phyloP scores from a whole-genome alignment of 2,113 vertebrate genomes.

The Rhinolophus sinicus region DNA sequence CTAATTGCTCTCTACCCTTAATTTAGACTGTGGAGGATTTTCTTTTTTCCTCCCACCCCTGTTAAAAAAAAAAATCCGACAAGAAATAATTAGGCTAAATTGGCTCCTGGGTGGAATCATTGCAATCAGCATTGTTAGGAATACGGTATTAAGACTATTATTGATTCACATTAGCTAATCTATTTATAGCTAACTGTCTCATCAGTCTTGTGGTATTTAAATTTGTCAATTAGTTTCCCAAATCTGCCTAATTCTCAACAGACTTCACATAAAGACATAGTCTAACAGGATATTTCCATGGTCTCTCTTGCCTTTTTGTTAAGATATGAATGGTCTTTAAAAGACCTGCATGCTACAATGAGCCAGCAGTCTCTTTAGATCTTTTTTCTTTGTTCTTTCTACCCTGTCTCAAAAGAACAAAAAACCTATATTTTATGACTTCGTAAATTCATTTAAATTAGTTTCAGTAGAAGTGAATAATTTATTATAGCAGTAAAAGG shows the following conservation, averaged over 20 bases:
- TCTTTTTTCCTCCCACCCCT: neutral
- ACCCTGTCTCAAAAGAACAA: constrained; percentile 34
- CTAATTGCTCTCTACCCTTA: neutral
- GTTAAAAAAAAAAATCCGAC: neutral
- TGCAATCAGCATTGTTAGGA: constrained; percentile 40
- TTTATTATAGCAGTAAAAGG: constrained; percentile 57
- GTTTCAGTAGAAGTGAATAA: constrained; percentile 56
- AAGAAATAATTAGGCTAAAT: constrained; percentile 54
- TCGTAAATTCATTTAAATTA: constrained; percentile 64
- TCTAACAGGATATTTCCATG: neutral
- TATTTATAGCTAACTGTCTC: constrained; percentile 53
- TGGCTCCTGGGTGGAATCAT: constrained; percentile 7
- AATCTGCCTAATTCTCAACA: constrained; percentile 37
- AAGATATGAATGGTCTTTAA: constrained; percentile 50
- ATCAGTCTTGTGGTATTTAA: constrained; percentile 44
- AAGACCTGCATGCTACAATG: neutral
- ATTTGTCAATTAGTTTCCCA: constrained; percentile 55
- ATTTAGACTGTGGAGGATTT: constrained; percentile 25
- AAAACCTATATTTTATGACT: constrained; percentile 53
- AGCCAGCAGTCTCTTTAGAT: constrained; percentile 34
- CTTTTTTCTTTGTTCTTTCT: constrained; percentile 46
- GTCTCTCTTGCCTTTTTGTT: neutral
- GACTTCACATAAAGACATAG: neutral
- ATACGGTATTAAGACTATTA: constrained; percentile 35
- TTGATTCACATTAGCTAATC: constrained; percentile 29